Evolutionary conservation across 2,888 invertebrate species (phyloP).

Genomic region (Gymnoscelis rufifasciata): DNA sequence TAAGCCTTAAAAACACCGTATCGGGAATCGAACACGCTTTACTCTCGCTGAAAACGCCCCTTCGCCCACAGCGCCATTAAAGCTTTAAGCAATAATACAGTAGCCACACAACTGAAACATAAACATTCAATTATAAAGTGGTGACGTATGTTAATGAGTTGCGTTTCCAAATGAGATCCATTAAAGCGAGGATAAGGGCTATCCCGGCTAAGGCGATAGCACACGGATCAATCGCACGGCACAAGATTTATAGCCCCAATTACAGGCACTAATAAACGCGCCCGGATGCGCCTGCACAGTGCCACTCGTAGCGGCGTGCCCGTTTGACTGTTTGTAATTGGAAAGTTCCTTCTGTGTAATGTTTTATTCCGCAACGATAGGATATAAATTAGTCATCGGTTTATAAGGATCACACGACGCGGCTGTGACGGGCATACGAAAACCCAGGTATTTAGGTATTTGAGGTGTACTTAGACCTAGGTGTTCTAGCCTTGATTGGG

Average conservation of each 20-base stretch:
- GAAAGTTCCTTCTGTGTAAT: not conserved
- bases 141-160: too few relatives aligned
- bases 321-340: not conserved
- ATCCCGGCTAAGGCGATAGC: constrained; percentile 14
- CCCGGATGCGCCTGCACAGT: constrained; percentile 18
- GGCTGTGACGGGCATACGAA: not conserved
- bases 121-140: too few relatives aligned
- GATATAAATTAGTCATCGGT: not conserved
- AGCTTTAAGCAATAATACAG: too few relatives aligned
- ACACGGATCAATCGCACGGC: constrained; percentile 37
- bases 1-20: too few relatives aligned
- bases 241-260: constrained; percentile 41
- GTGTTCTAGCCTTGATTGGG: too few relatives aligned
- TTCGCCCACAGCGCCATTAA: too few relatives aligned
- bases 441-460: too few relatives aligned
- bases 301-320: not conserved
- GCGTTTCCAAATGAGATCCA: too few relatives aligned
- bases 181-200: constrained; percentile 5
- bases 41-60: too few relatives aligned
- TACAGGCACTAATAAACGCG: constrained; percentile 28
- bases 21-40: too few relatives aligned
- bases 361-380: not conserved
- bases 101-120: too few relatives aligned
- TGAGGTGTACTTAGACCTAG: too few relatives aligned
- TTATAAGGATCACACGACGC: not conserved